Conservation (phyloP, 2,888 invertebrate genomes). For the Phrixothrix hirtus region DNA sequence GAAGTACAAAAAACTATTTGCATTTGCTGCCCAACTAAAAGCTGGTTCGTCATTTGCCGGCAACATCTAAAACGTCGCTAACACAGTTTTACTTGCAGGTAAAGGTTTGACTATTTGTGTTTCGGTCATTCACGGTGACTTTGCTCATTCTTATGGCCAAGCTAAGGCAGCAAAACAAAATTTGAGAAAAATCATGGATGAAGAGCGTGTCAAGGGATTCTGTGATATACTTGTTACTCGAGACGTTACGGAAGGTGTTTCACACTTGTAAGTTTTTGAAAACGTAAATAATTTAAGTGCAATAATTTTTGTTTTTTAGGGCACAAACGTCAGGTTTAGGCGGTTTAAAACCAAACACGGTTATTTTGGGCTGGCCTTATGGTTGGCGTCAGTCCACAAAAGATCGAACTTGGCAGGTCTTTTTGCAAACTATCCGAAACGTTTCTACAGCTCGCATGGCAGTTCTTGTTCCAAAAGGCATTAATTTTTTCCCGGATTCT, state of each 20-base stretch:
- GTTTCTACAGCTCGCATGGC: conserved; percentile 93
- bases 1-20: conserved; percentile 90
- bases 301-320: conserved; percentile 60
- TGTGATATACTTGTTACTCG: conserved; percentile 90
- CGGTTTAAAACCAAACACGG: conserved; percentile 97
- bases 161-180: conserved; percentile 84
- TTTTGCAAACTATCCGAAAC: conserved; percentile 81
- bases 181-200: conserved; percentile 83
- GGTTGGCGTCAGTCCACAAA: conserved; percentile 92
- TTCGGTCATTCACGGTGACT: conserved; percentile 88
- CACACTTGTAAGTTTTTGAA: conserved; percentile 73
- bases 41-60: conserved; percentile 66
- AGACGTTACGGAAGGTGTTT: conserved; percentile 85
- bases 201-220: conserved; percentile 97
- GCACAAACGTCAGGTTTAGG: conserved; percentile 97
- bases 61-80: not conserved
- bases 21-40: conserved; percentile 96
- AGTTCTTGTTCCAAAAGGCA: conserved; percentile 94
- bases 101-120: conserved; percentile 95
- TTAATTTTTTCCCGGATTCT: conserved; percentile 95
- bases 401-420: conserved; percentile 82
- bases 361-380: conserved; percentile 97
- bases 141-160: conserved; percentile 77
- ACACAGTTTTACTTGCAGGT: conserved; percentile 57
- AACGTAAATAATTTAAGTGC: too few species aligned